Base-by-base conservation (phyloP, 2,113 vertebrate species). In the Axis porcinus region DNA sequence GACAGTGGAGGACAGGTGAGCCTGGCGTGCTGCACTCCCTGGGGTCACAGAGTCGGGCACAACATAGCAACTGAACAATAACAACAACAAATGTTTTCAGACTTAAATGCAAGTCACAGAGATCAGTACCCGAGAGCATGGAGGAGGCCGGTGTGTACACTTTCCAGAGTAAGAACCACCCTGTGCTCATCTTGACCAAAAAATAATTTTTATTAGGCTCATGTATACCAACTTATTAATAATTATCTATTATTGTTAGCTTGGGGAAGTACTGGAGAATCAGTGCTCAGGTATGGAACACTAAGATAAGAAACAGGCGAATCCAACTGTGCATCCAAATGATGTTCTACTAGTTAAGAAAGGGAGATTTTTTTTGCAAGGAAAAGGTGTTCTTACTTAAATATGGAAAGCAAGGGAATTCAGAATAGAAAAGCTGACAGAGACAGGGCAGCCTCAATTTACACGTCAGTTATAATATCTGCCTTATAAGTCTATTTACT, bases 391-490 rank as follows among this genome's bases (percentile, higher is more conserved):
- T 97, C 58, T 87, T 30, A 55, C 16, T 97, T 92, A 95, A 88
- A 97, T 88, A 97, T 0, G 3, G 85, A 94, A 97, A 98, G 87
- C 3, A 40, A 55, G 64, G 92, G 83, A 89, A 93, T 58, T 92
- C 23, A 89, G 76, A 98, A 96, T 25, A 93, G 45, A 97, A 58
- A 58, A 97, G 23, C 45, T 98, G 79, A 93, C 62, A 98, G 96
- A 97, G 92, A 94, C 47, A 97, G 92, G 58, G 87, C 0, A 97
- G 78, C 45, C 70, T 93, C 98, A 81, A 97, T 98, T 98, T 98
- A 78, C 52, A 97, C 79, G 91, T 95, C 96, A 97, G 67, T 90
- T 97, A 64, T 98, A 98, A 97, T 98, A 99, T 95, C 91, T 98
- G 95, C 96, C 97, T 98, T 96, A 95, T 57, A 93, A 97, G 87